Evolutionary conservation across 2,797 vertebrate genomes (phyloP).

Genomic region (Falco biarmicus): DNA sequence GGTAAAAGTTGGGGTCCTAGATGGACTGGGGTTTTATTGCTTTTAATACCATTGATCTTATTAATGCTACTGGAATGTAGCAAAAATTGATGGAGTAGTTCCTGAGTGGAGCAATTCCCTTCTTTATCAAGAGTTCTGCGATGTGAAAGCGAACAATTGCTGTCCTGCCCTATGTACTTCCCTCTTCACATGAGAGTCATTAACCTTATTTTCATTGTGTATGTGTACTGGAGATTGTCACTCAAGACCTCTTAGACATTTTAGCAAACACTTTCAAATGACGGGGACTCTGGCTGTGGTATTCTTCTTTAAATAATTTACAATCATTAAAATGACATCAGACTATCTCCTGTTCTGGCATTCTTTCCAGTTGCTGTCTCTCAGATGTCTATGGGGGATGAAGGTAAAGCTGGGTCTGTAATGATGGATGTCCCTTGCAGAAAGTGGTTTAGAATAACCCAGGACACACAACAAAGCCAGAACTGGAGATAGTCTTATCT

Average conservation of each 20-base stretch:
- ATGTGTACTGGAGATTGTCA: background rate
- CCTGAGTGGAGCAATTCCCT: background rate
- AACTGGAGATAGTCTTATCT: constrained; percentile 62
- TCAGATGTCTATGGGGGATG: constrained; percentile 47
- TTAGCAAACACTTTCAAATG: constrained; percentile 34
- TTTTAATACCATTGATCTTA: background rate
- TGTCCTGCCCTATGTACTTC: background rate
- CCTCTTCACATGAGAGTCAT: background rate
- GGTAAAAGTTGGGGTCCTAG: background rate
- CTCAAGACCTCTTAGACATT: constrained; percentile 25
- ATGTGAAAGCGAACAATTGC: background rate
- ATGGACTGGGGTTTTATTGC: background rate
- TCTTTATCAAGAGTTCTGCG: background rate
- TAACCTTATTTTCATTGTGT: background rate
- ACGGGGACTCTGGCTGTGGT: background rate
- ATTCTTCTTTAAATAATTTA: constrained; percentile 60
- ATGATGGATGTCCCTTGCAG: constrained; percentile 4
- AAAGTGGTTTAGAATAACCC: constrained; percentile 40
- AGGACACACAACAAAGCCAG: constrained; percentile 6
- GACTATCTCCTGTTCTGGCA: constrained; percentile 44
- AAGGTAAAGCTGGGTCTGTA: constrained; percentile 40
- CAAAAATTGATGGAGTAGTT: background rate
- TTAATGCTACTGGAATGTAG: background rate
- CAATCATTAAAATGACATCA: constrained; percentile 59
- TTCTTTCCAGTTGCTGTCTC: constrained; percentile 31